phyloP scores from a whole-genome alignment of 2,113 vertebrate genomes.

The Thalassoma bifasciatum region DNA sequence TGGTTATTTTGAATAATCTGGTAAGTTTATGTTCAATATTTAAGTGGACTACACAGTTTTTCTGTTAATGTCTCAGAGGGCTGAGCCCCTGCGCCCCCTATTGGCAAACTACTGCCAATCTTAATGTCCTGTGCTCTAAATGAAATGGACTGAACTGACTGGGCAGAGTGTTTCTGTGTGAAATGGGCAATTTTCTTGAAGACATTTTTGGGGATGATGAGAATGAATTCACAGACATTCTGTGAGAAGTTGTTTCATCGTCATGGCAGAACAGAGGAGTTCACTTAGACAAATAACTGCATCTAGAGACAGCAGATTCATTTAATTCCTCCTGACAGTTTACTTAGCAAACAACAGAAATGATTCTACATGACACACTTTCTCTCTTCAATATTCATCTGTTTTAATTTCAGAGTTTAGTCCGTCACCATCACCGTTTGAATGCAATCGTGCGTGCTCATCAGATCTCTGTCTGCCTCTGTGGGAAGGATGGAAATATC shows the following conservation, averaged over 20 bases:
- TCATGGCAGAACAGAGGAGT: neutral
- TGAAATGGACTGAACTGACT: too few species aligned
- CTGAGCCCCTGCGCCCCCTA: too few species aligned
- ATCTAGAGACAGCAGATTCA: neutral
- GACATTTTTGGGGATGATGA: slow-evolving; percentile 21
- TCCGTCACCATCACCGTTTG: neutral
- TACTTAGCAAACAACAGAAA: neutral
- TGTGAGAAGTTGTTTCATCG: neutral
- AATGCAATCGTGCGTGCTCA: neutral
- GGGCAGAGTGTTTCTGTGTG: too few species aligned
- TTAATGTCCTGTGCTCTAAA: too few species aligned
- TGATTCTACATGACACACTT: neutral
- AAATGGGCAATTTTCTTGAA: too few species aligned
- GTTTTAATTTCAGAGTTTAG: neutral
- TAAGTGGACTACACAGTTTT: too few species aligned
- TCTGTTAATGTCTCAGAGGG: too few species aligned
- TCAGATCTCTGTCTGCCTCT: neutral
- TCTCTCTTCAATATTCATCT: neutral
- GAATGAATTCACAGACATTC: neutral
- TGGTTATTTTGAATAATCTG: too few species aligned
- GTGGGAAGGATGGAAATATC: neutral
- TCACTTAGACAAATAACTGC: neutral
- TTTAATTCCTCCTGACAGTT: neutral
- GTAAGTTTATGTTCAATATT: too few species aligned
- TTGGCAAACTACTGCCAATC: too few species aligned